A percentile compares a stretch with the other conserved stretches of the same genome.
Conservation (phyloP, 2,797 vertebrate genomes). For the Aulostomus chinensis region DNA sequence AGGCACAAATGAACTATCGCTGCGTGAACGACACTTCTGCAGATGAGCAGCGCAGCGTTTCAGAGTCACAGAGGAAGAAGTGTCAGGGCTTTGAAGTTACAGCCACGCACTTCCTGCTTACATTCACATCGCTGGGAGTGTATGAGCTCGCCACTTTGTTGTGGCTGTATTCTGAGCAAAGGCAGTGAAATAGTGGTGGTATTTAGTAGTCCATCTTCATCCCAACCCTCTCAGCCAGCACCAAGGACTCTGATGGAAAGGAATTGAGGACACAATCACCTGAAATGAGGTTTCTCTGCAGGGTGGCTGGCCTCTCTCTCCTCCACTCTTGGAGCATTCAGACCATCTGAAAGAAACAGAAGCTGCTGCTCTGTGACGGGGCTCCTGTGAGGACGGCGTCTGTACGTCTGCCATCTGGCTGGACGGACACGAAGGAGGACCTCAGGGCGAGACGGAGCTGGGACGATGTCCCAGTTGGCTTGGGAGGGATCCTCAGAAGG, state of each 20-base stretch:
- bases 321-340: constrained; percentile 5
- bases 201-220: constrained; percentile 3
- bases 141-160: not conserved
- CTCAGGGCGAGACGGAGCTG: not conserved
- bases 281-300: constrained; percentile 27
- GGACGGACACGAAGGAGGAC: constrained; percentile 2
- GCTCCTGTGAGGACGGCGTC: not conserved
- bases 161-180: not conserved
- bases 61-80: no score
- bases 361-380: constrained; percentile 1
- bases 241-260: constrained; percentile 2
- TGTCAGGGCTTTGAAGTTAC: no score
- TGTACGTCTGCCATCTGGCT: constrained; percentile 2
- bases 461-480: no score
- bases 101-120: no score
- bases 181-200: not conserved
- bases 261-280: constrained; percentile 13
- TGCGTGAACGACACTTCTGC: no score
- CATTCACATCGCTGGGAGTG: no score
- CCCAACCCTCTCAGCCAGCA: constrained; percentile 7
- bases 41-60: no score
- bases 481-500: no score
- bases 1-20: no score
- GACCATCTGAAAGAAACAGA: constrained; percentile 26
- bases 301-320: constrained; percentile 13